Evolutionary conservation across 2,888 invertebrate genomes (phyloP).

Genomic region (Philonicus albiceps): DNA sequence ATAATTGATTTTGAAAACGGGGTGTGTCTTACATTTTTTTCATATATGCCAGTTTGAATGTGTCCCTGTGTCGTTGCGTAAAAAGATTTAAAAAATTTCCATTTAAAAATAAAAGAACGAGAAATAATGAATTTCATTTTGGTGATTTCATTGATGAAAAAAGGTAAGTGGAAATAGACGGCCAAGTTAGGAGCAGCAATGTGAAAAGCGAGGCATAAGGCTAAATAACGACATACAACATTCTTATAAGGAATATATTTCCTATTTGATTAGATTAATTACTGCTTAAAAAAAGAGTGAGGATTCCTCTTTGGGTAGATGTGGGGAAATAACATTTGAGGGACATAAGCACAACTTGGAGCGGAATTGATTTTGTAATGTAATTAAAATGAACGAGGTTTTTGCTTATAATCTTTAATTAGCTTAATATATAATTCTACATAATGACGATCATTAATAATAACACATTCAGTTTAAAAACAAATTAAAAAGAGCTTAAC

Average conservation of each 20-base stretch:
- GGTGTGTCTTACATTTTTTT: not conserved
- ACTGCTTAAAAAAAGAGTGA: not conserved
- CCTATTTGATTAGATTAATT: not conserved
- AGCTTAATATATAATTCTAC: not conserved
- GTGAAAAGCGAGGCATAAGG: not conserved
- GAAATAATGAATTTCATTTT: not conserved
- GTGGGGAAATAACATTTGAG: not conserved
- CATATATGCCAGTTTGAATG: too few species aligned
- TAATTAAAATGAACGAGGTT: not conserved
- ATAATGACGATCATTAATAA: too few species aligned
- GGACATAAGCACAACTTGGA: not conserved
- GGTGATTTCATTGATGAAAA: not conserved
- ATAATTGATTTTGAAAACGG: not conserved
- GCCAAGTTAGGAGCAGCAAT: not conserved
- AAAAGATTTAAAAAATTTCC: not conserved
- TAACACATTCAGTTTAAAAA: too few species aligned
- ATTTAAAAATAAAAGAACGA: not conserved
- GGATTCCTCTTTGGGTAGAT: not conserved
- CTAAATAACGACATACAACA: not conserved
- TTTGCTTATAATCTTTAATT: not conserved
- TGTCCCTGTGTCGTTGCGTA: not conserved
- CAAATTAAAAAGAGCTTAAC: too few species aligned
- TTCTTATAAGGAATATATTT: not conserved
- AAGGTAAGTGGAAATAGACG: not conserved
- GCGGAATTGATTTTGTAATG: not conserved